phyloP scores from a whole-genome alignment of 1,140 invertebrate genomes.

The Drosophila biarmipes region DNA sequence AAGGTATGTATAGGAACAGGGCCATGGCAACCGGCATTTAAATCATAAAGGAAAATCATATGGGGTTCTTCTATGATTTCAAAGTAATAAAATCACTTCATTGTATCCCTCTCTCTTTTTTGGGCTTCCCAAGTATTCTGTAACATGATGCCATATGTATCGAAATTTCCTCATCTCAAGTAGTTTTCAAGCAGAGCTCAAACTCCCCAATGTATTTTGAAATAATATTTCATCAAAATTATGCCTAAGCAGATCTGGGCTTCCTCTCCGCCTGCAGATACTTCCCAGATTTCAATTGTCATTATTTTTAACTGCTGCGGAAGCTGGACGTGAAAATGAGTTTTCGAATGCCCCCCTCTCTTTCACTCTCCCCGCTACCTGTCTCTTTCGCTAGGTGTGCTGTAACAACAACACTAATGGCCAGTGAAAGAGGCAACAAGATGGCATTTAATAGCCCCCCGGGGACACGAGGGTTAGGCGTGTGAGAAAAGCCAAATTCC shows the following conservation, averaged over 20 bases:
- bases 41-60: neutral
- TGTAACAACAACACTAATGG: conserved; percentile 54
- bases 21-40: neutral
- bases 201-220: conserved; percentile 30
- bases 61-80: neutral
- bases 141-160: neutral
- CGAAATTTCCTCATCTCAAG: conserved; percentile 5
- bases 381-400: conserved; percentile 30
- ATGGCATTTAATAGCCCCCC: conserved; percentile 74
- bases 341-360: conserved; percentile 50
- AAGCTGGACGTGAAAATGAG: conserved; percentile 57
- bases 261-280: conserved; percentile 3
- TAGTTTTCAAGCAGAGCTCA: conserved; percentile 8
- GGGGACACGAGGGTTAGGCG: conserved; percentile 59
- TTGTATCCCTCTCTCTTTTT: neutral
- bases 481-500: conserved; percentile 61
- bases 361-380: conserved; percentile 6
- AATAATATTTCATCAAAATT: conserved; percentile 44
- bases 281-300: conserved; percentile 72
- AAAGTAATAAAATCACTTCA: neutral
- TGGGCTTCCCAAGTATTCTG: neutral
- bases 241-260: conserved; percentile 39
- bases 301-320: conserved; percentile 78
- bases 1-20: neutral
- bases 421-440: conserved; percentile 44